Evolutionary conservation across 2,888 invertebrate species (phyloP).

Genomic region (Carabus problematicus): DNA sequence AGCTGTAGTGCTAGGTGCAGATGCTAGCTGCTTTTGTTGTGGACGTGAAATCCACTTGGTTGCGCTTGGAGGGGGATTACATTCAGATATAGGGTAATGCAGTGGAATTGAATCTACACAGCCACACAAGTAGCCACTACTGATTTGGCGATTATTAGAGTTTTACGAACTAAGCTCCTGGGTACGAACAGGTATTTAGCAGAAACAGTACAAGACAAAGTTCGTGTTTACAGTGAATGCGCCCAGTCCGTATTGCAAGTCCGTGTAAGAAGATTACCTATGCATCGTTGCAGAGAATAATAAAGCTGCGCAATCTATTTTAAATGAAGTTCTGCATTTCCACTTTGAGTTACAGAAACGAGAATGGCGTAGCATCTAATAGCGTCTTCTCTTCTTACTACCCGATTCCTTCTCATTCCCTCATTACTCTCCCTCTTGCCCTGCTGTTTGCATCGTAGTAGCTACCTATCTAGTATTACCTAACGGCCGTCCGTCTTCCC

Average conservation of each 20-base stretch:
- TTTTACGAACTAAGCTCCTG: slow-evolving; percentile 26
- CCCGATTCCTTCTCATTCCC: no score
- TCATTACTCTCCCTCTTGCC: no score
- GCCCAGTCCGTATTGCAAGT: slow-evolving; percentile 20
- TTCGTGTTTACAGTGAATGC: slow-evolving; percentile 13
- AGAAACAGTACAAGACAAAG: not conserved
- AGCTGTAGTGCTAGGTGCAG: no score
- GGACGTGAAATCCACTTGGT: slow-evolving; percentile 20
- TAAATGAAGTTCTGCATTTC: slow-evolving; percentile 19
- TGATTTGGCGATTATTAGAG: slow-evolving; percentile 41
- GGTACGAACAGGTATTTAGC: slow-evolving; percentile 34
- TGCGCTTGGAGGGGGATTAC: slow-evolving; percentile 17
- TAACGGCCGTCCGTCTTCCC: no score
- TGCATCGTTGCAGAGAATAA: slow-evolving; percentile 25
- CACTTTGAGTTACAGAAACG: not conserved
- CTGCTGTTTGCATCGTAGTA: no score
- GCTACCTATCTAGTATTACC: no score
- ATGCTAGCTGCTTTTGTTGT: no score
- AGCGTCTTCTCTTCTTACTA: not conserved
- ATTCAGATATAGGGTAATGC: slow-evolving; percentile 31
- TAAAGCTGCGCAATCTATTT: slow-evolving; percentile 34
- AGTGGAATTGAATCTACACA: slow-evolving; percentile 30
- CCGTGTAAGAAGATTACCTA: slow-evolving; percentile 30
- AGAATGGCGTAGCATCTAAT: not conserved
- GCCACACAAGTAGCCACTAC: slow-evolving; percentile 29